A percentile compares a stretch with the other conserved stretches of the same genome.
Evolutionary conservation across 2,888 invertebrate genomes (phyloP).

Genomic region (Parasteatoda lunata): DNA sequence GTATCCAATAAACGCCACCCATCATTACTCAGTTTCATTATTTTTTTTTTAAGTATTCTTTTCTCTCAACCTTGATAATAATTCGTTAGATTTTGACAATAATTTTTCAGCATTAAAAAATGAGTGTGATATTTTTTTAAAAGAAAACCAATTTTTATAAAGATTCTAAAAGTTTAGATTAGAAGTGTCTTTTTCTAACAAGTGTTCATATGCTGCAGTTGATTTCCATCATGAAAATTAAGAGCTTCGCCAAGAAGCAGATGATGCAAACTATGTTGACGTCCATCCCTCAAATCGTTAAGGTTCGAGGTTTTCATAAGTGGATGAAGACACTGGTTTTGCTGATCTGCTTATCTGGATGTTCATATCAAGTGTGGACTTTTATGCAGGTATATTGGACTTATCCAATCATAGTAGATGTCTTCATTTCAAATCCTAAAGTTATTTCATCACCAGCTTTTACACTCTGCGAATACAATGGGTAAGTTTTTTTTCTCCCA

Average conservation of each 20-base stretch:
- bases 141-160: too few species aligned
- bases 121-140: too few species aligned
- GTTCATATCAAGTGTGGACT: constrained; percentile 35
- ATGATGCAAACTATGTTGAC: constrained; percentile 37
- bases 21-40: too few species aligned
- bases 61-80: too few species aligned
- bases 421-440: constrained; percentile 30
- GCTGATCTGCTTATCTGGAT: constrained; percentile 24
- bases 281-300: constrained; percentile 40
- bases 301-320: constrained; percentile 28
- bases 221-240: constrained; percentile 17
- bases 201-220: too few species aligned
- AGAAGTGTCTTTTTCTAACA: too few species aligned
- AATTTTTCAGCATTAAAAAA: too few species aligned
- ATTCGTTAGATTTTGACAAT: too few species aligned
- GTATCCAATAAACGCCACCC: too few species aligned
- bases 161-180: too few species aligned
- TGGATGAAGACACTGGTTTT: constrained; percentile 39
- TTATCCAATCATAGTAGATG: constrained; percentile 52
- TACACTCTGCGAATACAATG: constrained; percentile 43
- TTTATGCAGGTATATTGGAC: constrained; percentile 51
- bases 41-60: too few species aligned
- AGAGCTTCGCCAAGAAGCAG: constrained; percentile 32
- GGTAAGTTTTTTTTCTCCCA: constrained; percentile 15
- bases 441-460: constrained; percentile 30